A percentile compares a stretch with the other conserved stretches of the same genome.
phyloP scores from a whole-genome alignment of 2,797 vertebrate genomes.

The Propithecus perrieri region DNA sequence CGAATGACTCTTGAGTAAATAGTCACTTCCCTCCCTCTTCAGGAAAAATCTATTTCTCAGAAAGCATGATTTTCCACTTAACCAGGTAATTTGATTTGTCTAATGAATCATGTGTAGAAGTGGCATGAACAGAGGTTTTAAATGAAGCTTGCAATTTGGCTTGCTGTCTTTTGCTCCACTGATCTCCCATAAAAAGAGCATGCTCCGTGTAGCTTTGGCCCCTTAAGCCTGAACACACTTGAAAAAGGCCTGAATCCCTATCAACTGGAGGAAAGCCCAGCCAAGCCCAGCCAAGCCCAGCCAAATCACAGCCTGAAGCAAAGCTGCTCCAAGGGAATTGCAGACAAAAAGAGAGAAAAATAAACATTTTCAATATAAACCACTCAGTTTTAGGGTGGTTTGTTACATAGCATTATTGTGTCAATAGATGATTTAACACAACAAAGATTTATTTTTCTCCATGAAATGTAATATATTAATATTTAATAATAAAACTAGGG shows the following conservation, averaged over 20 bases:
- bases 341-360: not conserved
- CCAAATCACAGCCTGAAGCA: not conserved
- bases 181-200: not conserved
- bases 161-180: not conserved
- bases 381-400: not conserved
- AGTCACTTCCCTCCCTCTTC: not conserved
- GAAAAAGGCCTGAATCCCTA: not conserved
- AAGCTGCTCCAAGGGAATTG: not conserved
- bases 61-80: not conserved
- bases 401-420: not conserved
- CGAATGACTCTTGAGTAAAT: not conserved
- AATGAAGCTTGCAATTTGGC: not conserved
- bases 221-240: not conserved
- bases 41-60: not conserved
- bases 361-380: not conserved
- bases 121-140: not conserved
- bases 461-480: not conserved
- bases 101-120: not conserved
- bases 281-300: not conserved
- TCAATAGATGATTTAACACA: not conserved
- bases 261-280: not conserved
- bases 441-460: not conserved
- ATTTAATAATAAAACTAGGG: not conserved
- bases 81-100: not conserved
- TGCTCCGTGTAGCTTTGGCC: not conserved